Percentiles rank a stretch among this genome's conserved stretches.
Conservation (phyloP, 2,888 invertebrate genomes). For the Temnothorax ravouxi region DNA sequence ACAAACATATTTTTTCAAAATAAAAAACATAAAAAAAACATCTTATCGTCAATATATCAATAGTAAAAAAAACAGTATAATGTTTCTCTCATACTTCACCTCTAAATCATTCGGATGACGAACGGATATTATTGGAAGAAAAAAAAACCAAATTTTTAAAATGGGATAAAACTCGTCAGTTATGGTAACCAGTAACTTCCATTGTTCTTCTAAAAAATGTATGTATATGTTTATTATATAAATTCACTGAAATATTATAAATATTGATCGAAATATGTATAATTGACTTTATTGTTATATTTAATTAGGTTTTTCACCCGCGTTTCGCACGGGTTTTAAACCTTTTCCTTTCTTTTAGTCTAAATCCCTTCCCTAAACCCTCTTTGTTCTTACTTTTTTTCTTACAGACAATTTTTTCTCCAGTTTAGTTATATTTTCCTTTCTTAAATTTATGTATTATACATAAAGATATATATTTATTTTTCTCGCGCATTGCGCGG, state of each 20-base stretch:
- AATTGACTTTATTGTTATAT: no score
- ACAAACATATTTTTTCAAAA: background rate
- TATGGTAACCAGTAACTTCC: background rate
- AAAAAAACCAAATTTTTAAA: background rate
- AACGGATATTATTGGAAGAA: no score
- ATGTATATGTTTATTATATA: background rate
- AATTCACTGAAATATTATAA: background rate
- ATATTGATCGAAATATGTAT: background rate
- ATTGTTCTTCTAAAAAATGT: background rate
- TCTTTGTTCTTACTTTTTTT: no score
- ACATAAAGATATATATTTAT: no score
- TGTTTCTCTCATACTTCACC: background rate
- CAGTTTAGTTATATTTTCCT: no score
- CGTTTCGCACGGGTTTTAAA: no score
- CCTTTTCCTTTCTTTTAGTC: no score
- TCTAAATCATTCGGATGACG: conserved; percentile 5
- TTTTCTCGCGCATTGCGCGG: no score
- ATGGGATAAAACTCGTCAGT: background rate
- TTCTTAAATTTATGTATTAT: no score
- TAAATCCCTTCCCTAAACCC: no score
- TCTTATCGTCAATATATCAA: background rate
- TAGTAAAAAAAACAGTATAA: background rate
- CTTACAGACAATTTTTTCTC: no score
- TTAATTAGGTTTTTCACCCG: no score
- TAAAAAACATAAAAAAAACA: background rate